Base-by-base conservation (phyloP, 2,113 vertebrate species). In the Synchiropus splendidus region DNA sequence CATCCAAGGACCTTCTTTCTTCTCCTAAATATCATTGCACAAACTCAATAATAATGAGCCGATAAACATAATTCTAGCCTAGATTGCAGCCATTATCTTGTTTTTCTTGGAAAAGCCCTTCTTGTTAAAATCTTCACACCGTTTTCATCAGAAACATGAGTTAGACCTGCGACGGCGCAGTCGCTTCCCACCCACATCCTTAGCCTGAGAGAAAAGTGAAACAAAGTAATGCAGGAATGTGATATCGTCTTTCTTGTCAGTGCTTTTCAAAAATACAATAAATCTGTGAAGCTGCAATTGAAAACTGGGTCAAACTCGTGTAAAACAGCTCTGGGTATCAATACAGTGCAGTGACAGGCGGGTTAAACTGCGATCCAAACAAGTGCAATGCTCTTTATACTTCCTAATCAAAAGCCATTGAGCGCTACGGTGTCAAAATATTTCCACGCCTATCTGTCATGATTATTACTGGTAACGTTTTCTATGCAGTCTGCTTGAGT, bases 281-380 rank as follows among this genome's bases (percentile, higher is more conserved):
- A 58, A 54, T 45, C 57, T 46, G 51, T 45, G 57, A 67, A 69
- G 47, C 18, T 54, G 68, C 65, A 52, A 63, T 54, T 42, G 41
- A 58, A 64, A 80, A 80, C 43, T 74, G 45, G 75, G 67, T 72
- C 74, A 64, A 61, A 68, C 61, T 64, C 42, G 54, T 78, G 72
- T 72, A 36, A 48, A 57, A 36, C 17, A 2, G 49, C 32, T 31
- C 57, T 42, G 39, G 14, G 27, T 54, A 34, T 64, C 51, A 44
- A 56, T 44, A 66, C n/a, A 36, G 52, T n/a, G 49, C 16, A 48
- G 40, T 41, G 53, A 58, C 53, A 44, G 64, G 54, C 52, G 62
- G 64, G 51, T 69, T 61, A 60, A 64, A 71, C 14, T 58, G 40
- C 30, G 45, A 60, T 10, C 21, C 37, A 30, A 43, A 55, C 33